Conservation (phyloP, 2,888 invertebrate genomes). For the Megaustenia siamemsis region DNA sequence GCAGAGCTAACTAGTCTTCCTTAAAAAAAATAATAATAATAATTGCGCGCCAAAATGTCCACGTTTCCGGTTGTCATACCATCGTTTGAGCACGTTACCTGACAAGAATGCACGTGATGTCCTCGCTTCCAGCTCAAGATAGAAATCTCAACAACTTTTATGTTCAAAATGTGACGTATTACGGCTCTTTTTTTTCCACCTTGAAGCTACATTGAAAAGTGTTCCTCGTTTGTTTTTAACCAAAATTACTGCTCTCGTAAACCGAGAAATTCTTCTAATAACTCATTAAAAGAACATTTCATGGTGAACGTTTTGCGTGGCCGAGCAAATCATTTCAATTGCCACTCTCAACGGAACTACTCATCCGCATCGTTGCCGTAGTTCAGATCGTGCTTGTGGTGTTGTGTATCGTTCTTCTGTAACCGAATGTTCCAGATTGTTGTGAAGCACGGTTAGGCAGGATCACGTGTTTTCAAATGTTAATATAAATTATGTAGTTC, state of each 20-base stretch:
- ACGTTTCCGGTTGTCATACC: background rate
- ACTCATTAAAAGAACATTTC: background rate
- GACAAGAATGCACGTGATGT: background rate
- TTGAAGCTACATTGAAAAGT: too few species aligned
- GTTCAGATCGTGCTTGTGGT: too few species aligned
- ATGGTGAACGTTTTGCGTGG: background rate
- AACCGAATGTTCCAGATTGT: too few species aligned
- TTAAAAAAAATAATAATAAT: too few species aligned
- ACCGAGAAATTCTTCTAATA: background rate
- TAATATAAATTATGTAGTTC: too few species aligned
- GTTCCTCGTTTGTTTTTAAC: background rate
- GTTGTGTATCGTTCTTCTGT: too few species aligned
- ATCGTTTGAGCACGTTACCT: background rate
- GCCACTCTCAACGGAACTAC: background rate
- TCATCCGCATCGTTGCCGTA: background rate
- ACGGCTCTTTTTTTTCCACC: too few species aligned
- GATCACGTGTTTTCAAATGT: too few species aligned
- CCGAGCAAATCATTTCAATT: background rate
- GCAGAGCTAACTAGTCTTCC: background rate
- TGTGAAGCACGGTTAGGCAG: too few species aligned
- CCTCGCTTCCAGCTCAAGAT: too few species aligned
- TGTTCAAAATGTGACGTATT: too few species aligned
- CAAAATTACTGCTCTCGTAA: background rate
- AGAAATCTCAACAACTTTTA: too few species aligned
- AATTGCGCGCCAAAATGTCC: conserved; percentile 18